Conservation (phyloP, 2,888 invertebrate species). For the Priapulus caudatus region DNA sequence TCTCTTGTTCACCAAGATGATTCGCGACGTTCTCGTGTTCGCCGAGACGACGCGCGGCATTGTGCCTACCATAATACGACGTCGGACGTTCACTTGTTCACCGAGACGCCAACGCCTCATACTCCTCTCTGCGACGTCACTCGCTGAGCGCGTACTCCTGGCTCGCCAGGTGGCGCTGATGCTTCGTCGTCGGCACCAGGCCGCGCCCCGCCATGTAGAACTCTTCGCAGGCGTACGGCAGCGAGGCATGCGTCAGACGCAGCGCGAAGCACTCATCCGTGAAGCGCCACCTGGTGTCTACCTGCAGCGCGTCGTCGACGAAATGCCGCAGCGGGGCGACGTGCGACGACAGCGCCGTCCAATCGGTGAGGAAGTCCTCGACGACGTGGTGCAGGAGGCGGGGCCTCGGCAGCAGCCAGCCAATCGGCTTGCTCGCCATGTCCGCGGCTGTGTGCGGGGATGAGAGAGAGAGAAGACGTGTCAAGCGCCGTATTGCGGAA, state of each 20-base stretch:
- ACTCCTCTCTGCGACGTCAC: too few relatives aligned
- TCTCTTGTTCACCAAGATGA: too few relatives aligned
- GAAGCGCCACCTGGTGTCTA: conserved; percentile 32
- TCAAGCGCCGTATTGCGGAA: too few relatives aligned
- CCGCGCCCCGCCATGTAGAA: background rate
- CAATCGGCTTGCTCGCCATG: conserved; percentile 21
- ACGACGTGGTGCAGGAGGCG: conserved; percentile 38
- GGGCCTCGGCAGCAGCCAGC: conserved; percentile 34
- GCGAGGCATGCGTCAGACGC: conserved; percentile 29
- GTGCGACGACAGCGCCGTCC: conserved; percentile 37
- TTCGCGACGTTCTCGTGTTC: too few relatives aligned
- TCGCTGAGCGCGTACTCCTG: too few relatives aligned
- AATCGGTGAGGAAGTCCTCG: conserved; percentile 40
- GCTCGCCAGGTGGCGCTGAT: too few relatives aligned
- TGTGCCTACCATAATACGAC: too few relatives aligned
- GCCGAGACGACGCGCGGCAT: too few relatives aligned
- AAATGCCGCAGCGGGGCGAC: conserved; percentile 37
- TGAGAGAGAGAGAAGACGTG: too few relatives aligned
- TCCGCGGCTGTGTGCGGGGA: conserved; percentile 28
- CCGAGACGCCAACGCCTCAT: too few relatives aligned
- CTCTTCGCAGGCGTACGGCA: background rate
- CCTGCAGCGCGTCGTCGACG: conserved; percentile 26
- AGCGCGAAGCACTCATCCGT: conserved; percentile 33
- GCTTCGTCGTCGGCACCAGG: too few relatives aligned
- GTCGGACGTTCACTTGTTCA: too few relatives aligned